Evolutionary conservation across 2,797 vertebrate species (phyloP), one percentile per base, ranked within the genome.

Genomic region (Hippoglossus hippoglossus): DNA sequence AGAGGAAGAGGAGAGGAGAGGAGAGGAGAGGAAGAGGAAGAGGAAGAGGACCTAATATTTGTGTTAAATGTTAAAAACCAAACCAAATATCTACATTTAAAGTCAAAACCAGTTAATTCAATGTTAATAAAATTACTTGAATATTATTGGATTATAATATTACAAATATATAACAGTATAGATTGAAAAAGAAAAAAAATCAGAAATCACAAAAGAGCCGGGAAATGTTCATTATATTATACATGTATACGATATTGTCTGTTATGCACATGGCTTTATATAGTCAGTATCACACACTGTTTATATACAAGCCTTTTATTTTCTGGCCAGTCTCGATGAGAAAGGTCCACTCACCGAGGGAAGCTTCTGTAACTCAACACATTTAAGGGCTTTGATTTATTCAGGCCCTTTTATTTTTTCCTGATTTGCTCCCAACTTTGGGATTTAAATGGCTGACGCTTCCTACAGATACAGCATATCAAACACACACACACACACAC

Each of bases 381-480:
- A 73, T 77, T 81, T 69, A 75, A 82, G 87, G 83, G 84, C 80
- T 84, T 61, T 85, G 78, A 87, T 86, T 84, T 68, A 69, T 84
- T 85, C 62, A 80, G 63, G 79, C 76, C 83, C 82, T 63, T 81
- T 73, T 71, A 24, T 63, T 81, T 89, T 81, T 89, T 92, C 87
- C 89, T 93, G 89, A 87, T 87, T 79, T 81, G 60, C 75, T 84
- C 89, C 90, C 90, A 81, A 80, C 54, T 5, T 58, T 84, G 89
- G 87, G 89, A 90, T 86, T 77, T 64, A 90, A 89, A 95, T 94
- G 94, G 94, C 95, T 95, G 91, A 93, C 90, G 80, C 89, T 92
- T 95, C 95, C 94, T 92, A 94, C 89, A 90, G 73, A 91, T 85
- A 93, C 81, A 92, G 87, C 87, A 90, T 63, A 87, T 84, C 34